Base-by-base conservation (phyloP, 2,888 invertebrate genomes). In the Morpho helenor region DNA sequence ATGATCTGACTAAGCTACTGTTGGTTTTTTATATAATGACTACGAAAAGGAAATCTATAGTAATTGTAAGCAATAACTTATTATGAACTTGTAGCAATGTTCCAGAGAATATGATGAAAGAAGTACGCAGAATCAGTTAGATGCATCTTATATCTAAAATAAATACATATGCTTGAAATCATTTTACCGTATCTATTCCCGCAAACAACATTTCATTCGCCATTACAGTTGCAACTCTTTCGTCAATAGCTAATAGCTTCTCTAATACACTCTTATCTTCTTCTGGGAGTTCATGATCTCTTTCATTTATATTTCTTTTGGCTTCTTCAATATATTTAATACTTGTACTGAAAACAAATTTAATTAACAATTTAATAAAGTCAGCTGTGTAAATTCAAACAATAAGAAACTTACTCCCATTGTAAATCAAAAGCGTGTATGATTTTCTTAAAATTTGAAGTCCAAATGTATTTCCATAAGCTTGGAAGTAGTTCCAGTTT, bases 201-300 rank as follows among this genome's bases (percentile, higher is more conserved):
- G 94, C 95, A 50, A 92, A 81, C 40, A 95, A 70, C 93, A 95
- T 93, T 74, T 95, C 95, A 66, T 93, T 89, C 0, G 93, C 93
- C 93, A 95, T 94, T 66, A 93, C 91, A 39, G 92, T 72, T 0
- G 95, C 95, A 8, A 94, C 90, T 69, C 86, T 87, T 59, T 92
- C 91, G 69, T 94, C 93, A 22, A 93, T 87, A 7, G 87, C 87
- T n/a, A 94, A 75, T 39, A 95, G 73, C 68, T 92, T 93, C 74
- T 95, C 93, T 59, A 95, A 80, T 22, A 95, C 87, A 72, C 94
- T 94, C 61, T 89, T 84, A n/a, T 90, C 86, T 65, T 90, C 81
- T 10, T 89, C 83, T 31, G 86, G 78, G n/a, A 89, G 72, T 8
- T 80, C 77, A 41, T 79, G 63, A 0, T 69, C 75, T 64, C 84